phyloP scores from a whole-genome alignment of 2,113 vertebrate genomes.

The Hymenochirus boettgeri region DNA sequence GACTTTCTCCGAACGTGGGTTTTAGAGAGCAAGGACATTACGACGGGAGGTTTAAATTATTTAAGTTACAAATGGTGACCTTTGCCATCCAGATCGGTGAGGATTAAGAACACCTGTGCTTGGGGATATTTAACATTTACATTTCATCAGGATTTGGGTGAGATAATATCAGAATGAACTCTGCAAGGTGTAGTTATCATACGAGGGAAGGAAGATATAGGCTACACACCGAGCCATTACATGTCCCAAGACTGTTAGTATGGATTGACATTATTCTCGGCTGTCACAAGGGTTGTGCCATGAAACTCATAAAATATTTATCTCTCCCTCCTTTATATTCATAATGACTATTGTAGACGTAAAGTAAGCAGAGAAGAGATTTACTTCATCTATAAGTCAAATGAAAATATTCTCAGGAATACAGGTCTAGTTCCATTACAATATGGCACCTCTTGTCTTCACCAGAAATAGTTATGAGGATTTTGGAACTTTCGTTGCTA shows the following conservation, averaged over 20 bases:
- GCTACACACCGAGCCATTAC: slow-evolving; percentile 6
- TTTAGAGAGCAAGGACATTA: slow-evolving; percentile 14
- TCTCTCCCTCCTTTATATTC: slow-evolving; percentile 19
- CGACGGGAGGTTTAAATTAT: slow-evolving; percentile 13
- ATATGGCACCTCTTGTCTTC: neutral
- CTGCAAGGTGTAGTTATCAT: slow-evolving; percentile 24
- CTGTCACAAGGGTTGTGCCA: slow-evolving; percentile 12
- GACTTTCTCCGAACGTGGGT: slow-evolving; percentile 22
- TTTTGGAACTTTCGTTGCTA: no score
- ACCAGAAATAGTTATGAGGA: slow-evolving; percentile 8
- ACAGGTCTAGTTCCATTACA: slow-evolving; percentile 25
- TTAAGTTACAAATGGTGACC: slow-evolving; percentile 8
- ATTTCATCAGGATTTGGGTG: slow-evolving; percentile 16
- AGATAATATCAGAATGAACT: slow-evolving; percentile 30
- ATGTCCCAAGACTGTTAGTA: slow-evolving; percentile 37
- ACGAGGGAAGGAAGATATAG: slow-evolving; percentile 19
- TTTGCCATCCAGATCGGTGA: slow-evolving; percentile 18
- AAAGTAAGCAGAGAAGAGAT: slow-evolving; percentile 20
- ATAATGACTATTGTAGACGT: neutral
- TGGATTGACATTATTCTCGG: slow-evolving; percentile 32
- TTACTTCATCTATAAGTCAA: slow-evolving; percentile 15
- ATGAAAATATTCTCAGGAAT: slow-evolving; percentile 8
- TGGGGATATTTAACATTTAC: slow-evolving; percentile 27
- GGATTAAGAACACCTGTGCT: neutral
- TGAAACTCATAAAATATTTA: slow-evolving; percentile 31